Base-by-base conservation (phyloP, 2,113 vertebrate genomes). In the Pontoporia blainvillei region DNA sequence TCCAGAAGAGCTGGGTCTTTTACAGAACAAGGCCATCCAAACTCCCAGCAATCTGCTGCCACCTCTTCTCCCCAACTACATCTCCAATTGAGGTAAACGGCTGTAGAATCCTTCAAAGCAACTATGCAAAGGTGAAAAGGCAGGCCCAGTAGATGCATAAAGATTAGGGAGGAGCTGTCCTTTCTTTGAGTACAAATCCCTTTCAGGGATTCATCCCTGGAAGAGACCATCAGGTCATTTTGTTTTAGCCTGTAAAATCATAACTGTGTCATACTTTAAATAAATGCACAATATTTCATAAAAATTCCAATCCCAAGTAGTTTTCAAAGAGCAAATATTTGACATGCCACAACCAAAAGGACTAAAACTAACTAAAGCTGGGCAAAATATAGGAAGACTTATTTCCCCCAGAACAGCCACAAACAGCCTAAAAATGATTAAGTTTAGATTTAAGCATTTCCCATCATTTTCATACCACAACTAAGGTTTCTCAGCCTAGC, bases 321-420 rank as follows among this genome's bases (percentile, higher is more conserved):
- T 93, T 64, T 84, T 52, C 69, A 92, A 89, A 95, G 23, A n/a
- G n/a, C n/a, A 93, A 66, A 52, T 66, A 69, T 69, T 83, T 96
- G 71, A 92, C 44, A 85, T 44, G 4, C 34, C 15, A 79, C 49
- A 62, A 66, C 10, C 4, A 8, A 88, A 93, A 88, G 64, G 49
- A 78, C 27, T 69, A 67, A 72, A 90, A 69, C 41, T 71, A 93
- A 73, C 0, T 29, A 88, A 61, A 75, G 36, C 52, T 54, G 36
- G 31, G 79, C 61, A 75, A 95, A 84, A 85, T 66, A n/a, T 9
- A 82, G 17, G 41, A 95, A 79, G 72, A 88, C 29, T n/a, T 69
- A 86, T 84, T 96, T 97, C 73, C 61, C 91, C 39, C 25, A 83
- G 46, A 83, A 64, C 8, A 49, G 39, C 3, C 36, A 82, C 8